phyloP scores from a whole-genome alignment of 2,113 vertebrate species.

The Triplophysa dalaica region DNA sequence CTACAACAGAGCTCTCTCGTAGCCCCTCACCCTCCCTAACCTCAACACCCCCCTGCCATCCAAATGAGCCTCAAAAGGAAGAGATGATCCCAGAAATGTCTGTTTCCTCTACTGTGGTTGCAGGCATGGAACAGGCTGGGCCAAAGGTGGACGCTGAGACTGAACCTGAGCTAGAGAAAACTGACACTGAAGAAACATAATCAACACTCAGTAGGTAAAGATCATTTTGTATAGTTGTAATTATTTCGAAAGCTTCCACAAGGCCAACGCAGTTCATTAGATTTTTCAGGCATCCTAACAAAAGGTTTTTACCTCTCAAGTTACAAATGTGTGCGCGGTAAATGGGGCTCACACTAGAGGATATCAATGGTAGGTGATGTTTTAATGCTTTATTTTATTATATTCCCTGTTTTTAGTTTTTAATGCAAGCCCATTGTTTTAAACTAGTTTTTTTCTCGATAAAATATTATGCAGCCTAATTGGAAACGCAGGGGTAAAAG shows the following conservation, averaged over 20 bases:
- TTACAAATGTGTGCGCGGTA: slow-evolving; percentile 94
- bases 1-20: slow-evolving; percentile 42
- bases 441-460: slow-evolving; percentile 70
- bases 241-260: slow-evolving; percentile 93
- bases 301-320: slow-evolving; percentile 86
- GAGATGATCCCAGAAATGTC: slow-evolving; percentile 73
- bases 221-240: slow-evolving; percentile 99
- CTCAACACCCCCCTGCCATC: slow-evolving; percentile 13
- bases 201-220: slow-evolving; percentile 99
- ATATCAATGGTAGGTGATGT: slow-evolving; percentile 85
- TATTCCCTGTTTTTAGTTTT: slow-evolving; percentile 69
- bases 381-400: slow-evolving; percentile 78
- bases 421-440: slow-evolving; percentile 80
- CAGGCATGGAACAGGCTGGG: slow-evolving; percentile 90
- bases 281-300: slow-evolving; percentile 83
- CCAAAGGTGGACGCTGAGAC: slow-evolving; percentile 90
- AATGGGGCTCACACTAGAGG: slow-evolving; percentile 89
- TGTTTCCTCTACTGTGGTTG: slow-evolving; percentile 77
- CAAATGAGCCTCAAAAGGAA: slow-evolving; percentile 66
- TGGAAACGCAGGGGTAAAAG: slow-evolving; percentile 71
- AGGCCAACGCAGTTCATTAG: slow-evolving; percentile 86
- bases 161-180: slow-evolving; percentile 99
- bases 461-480: slow-evolving; percentile 70
- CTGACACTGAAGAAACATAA: slow-evolving; percentile 99
- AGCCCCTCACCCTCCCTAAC: slow-evolving; percentile 24